Evolutionary conservation across 2,888 invertebrate species (phyloP), one percentile per base, ranked within the genome.

Genomic region (Eupelmus urozonus): DNA sequence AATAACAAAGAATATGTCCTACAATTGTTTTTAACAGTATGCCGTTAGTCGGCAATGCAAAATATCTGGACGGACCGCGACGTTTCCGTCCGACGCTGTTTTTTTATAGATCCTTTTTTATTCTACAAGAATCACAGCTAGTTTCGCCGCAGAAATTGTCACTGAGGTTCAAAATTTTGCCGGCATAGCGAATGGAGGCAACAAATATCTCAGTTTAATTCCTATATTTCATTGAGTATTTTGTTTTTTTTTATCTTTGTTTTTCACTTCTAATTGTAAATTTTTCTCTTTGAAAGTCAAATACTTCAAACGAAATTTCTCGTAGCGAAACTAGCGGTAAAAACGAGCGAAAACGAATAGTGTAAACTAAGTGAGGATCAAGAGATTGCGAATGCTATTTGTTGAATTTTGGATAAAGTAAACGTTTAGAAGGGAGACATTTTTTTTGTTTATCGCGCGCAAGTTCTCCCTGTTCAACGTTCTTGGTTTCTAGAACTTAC

Each of bases 51-150:
- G 80, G 70, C 73, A 53, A 75, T 71, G 70, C 55, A 77, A 71
- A 75, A 62, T 77, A 75, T 67, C 66, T 51, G 77, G 75, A 71
- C 74, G 71, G 77, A 77, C 25, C 40, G 77, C 62, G 74, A 66
- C 34, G 65, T 80, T 77, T 80, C 80, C 80, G 77, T 77, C 80
- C 71, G 55, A 70, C 55, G 27, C 69, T 70, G 70, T 80, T 74
- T 75, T 78, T 80, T 80, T 77, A 80, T 77, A 80, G 65, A 77
- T 78, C 71, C 69, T 80, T 78, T 79, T 80, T 77, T 80, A 77
- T 71, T 77, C 76, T 67, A 72, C 60, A 70, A 78, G 57, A 76
- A 76, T 75, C 16, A 66, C 18, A 51, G 79, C 79, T 79, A 69
- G 67, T 76, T 76, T 71, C 72, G 73, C 69, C 42, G 29, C 67